Evolutionary conservation across 2,888 invertebrate species (phyloP), one percentile per base, ranked within the genome.

Genomic region (Colletes collaris): DNA sequence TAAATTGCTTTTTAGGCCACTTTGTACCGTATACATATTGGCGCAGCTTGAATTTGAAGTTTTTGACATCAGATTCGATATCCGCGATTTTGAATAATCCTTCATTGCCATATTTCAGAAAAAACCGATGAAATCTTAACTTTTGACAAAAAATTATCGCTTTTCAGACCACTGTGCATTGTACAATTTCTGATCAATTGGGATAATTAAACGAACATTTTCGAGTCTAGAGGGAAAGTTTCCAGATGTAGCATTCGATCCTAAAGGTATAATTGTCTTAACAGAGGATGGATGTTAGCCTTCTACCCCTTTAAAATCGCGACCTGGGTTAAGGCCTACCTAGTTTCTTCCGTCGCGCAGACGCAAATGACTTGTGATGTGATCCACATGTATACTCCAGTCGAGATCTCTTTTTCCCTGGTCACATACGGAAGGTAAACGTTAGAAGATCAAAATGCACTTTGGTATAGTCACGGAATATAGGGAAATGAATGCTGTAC

Each of bases 371-470:
- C n/a, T 67, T 40, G 55, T 46, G 70, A 78, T 78, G 49, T 59
- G 55, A 82, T 73, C 73, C 66, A 66, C 67, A 53, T 59, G 46
- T 73, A 64, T 49, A 56, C 46, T 69, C 69, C 72, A 67, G 73
- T 81, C 53, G 55, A 53, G 72, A 73, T 81, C 67, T 73, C 67
- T 60, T 60, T 53, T 44, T 53, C 7, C 6, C 35, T n/a, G 59
- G 84, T 67, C 66, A 44, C 56, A 64, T 55, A 60, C 44, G 62
- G 37, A 59, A 49, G 63, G 52, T 56, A 72, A 76, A 60, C 56
- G 72, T 56, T 84, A 70, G 73, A 78, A 66, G 65, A 64, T 76
- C 72, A 69, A 70, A 66, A 58, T 60, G 69, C 69, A 68, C 80
- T 83, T 83, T 83, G 75, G 64, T 66, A 71, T 40, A 70, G 63